Percentiles rank a stretch among this genome's conserved stretches.
Conservation (phyloP, 2,888 invertebrate genomes). For the Lasioglossum morio region DNA sequence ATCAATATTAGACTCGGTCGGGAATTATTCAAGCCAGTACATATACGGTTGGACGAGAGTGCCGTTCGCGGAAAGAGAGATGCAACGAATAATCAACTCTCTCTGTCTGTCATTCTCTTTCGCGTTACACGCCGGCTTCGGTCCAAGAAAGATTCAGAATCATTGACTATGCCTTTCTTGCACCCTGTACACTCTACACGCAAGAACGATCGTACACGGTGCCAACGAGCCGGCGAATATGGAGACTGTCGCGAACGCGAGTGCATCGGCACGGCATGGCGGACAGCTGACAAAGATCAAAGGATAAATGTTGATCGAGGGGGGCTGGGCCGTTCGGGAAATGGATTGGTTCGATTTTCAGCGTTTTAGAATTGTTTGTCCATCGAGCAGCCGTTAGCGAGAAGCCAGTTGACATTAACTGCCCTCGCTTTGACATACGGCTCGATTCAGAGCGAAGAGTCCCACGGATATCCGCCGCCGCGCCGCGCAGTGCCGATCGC, state of each 20-base stretch:
- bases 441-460: not conserved
- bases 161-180: not conserved
- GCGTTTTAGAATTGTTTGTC: slow-evolving; percentile 3
- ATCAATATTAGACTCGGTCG: not conserved
- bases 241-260: not conserved
- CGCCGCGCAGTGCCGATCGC: not conserved
- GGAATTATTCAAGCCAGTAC: not conserved
- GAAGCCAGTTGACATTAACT: slow-evolving; percentile 20
- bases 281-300: slow-evolving; percentile 56
- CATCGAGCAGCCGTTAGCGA: not conserved
- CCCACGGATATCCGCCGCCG: not conserved
- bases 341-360: not conserved
- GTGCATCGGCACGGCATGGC: slow-evolving; percentile 3
- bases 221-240: slow-evolving; percentile 9
- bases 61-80: not conserved
- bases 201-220: not conserved
- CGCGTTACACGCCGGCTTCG: not conserved
- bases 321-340: slow-evolving; percentile 27
- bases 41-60: not conserved
- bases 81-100: not conserved
- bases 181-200: not conserved
- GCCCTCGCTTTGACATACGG: not conserved
- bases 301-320: slow-evolving; percentile 45
- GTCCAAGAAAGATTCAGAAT: not conserved
- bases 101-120: not conserved